Evolutionary conservation across 2,888 invertebrate species (phyloP), one percentile per base, ranked within the genome.

Genomic region (Hypena proboscidalis): DNA sequence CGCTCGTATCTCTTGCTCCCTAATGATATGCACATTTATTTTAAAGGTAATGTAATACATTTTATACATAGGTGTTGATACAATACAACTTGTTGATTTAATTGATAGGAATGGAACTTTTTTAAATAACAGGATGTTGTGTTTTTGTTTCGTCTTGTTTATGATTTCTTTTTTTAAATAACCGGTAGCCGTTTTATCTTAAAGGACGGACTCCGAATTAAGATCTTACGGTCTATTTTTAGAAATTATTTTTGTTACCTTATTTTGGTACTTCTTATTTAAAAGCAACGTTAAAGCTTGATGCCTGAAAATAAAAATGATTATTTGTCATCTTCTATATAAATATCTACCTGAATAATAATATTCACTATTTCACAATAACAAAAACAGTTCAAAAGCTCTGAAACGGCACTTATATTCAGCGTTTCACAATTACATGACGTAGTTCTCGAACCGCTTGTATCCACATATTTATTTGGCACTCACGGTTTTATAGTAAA

Each of bases 11-110:
- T 82, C 77, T 77, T 77, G 83, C 82, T 81, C 75, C 76, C 66
- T 90, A 90, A 90, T 89, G 86, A 86, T 85, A 90, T 88, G 90
- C 85, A 88, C 86, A 88, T 90, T 87, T 85, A 83, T 86, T 86
- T 83, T 67, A 77, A 76, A 74, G 70, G 71, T 71, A 74, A 78
- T 77, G 76, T 79, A 52, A 54, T 53, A 61, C 66, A 56, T 42
- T 65, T 54, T 61, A 61, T 52, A 66, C 62, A 64, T 69, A 48
- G 43, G 60, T 66, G 62, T 72, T 67, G 71, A 67, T 62, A 51
- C 34, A 53, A 38, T 50, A 49, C 47, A 55, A 19, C 32, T 31
- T 54, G 56, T 51, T 50, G 58, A 53, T 55, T 57, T 58, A 54
- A 61, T 56, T 48, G 42, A 58, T 55, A 52, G 44, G 32, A 49